Evolutionary conservation across 2,797 vertebrate genomes (phyloP).

Genomic region (Poecile montanus): DNA sequence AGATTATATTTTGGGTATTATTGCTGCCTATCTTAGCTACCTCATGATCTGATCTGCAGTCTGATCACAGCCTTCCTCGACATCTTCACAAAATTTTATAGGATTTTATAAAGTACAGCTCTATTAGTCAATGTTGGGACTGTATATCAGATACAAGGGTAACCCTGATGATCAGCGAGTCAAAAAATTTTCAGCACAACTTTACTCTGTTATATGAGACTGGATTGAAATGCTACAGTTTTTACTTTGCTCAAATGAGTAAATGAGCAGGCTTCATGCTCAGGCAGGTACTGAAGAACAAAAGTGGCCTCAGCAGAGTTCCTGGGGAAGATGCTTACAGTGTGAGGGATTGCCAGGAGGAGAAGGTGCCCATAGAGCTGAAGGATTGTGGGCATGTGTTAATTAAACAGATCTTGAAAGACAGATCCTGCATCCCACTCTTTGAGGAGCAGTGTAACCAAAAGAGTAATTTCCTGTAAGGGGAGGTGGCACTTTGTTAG

Average conservation of each 20-base stretch:
- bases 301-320: background rate
- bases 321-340: background rate
- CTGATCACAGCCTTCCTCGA: background rate
- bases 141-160: background rate
- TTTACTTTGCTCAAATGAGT: background rate
- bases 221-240: background rate
- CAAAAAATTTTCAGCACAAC: background rate
- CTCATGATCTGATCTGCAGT: background rate
- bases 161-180: background rate
- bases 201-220: background rate
- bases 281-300: background rate
- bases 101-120: background rate
- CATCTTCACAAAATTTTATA: background rate
- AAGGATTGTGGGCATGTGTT: background rate
- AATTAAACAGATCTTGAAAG: background rate
- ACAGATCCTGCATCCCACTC: background rate
- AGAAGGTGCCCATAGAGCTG: background rate
- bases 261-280: background rate
- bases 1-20: background rate
- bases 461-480: background rate
- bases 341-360: background rate
- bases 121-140: background rate
- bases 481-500: fast-evolving
- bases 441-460: background rate
- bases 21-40: background rate